phyloP scores from a whole-genome alignment of 53 echinoderm and acorn worm species.

The Echinarachnius parma region DNA sequence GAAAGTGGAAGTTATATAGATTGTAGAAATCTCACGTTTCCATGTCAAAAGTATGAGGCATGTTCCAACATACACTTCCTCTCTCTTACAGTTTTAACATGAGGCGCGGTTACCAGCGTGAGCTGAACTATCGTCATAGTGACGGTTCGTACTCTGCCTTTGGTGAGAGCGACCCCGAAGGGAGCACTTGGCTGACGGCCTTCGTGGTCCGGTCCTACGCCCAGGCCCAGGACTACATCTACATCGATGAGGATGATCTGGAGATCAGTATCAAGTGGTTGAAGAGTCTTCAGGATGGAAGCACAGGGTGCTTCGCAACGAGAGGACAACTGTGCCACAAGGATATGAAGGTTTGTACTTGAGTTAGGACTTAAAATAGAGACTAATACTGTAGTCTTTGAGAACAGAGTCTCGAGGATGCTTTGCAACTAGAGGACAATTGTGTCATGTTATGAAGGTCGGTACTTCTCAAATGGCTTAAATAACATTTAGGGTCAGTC shows the following conservation, averaged over 20 bases:
- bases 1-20: too few species aligned
- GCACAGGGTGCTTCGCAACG: constrained; percentile 59
- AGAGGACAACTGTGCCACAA: constrained; percentile 67
- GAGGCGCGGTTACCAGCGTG: constrained; percentile 78
- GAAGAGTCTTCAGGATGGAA: constrained; percentile 30
- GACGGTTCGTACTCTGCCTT: constrained; percentile 89
- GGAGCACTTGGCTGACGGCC: constrained; percentile 94
- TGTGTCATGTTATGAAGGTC: too few species aligned
- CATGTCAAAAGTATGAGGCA: too few species aligned
- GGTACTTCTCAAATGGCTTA: too few species aligned
- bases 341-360: constrained; percentile 62
- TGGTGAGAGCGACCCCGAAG: constrained; percentile 60
- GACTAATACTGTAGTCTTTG: too few species aligned
- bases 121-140: constrained; percentile 66
- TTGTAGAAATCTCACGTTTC: too few species aligned
- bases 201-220: constrained; percentile 83
- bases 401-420: too few species aligned
- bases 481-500: too few species aligned
- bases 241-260: constrained; percentile 58
- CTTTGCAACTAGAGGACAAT: too few species aligned
- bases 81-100: constrained; percentile 62
- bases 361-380: too few species aligned
- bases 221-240: constrained; percentile 63
- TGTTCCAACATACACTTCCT: too few species aligned
- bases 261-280: constrained; percentile 60